Evolutionary conservation across 2,113 vertebrate genomes (phyloP).

Genomic region (Chascanopsetta lugubris): DNA sequence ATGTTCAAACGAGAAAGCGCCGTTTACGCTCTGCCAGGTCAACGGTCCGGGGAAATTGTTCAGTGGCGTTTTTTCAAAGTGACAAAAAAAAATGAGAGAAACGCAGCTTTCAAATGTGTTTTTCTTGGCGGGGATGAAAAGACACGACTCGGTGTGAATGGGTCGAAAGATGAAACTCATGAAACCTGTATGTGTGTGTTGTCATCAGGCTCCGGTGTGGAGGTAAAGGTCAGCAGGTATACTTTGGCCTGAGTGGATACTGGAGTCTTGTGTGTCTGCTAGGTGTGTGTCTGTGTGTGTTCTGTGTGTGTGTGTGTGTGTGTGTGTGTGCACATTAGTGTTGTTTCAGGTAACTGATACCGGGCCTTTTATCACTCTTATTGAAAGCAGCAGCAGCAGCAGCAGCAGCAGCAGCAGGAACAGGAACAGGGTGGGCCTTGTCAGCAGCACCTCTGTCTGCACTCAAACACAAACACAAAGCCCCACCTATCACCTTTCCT

Average conservation of each 20-base stretch:
- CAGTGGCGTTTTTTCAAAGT: too few relatives aligned
- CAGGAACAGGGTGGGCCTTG: conserved; percentile 40
- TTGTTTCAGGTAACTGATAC: conserved; percentile 48
- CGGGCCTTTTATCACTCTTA: conserved; percentile 59
- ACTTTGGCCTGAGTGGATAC: conserved; percentile 1
- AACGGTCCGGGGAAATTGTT: too few relatives aligned
- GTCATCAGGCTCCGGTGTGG: conserved; percentile 3
- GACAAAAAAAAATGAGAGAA: too few relatives aligned
- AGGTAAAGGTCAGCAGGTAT: neutral
- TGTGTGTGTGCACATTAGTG: neutral
- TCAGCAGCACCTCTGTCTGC: conserved; percentile 45
- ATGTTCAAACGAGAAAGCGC: too few relatives aligned
- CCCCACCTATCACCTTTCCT: conserved; percentile 61
- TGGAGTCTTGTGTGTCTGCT: conserved; percentile 12
- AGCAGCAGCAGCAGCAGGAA: conserved; percentile 47
- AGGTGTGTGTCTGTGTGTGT: conserved; percentile 12
- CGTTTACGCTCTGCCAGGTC: too few relatives aligned
- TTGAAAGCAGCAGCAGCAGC: conserved; percentile 50
- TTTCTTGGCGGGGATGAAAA: too few relatives aligned
- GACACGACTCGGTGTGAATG: too few relatives aligned
- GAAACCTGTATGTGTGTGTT: conserved; percentile 26
- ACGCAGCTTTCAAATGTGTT: too few relatives aligned
- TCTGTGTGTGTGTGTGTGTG: conserved; percentile 8
- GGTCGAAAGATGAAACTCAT: conserved; percentile 9
- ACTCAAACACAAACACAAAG: conserved; percentile 55